Conservation (phyloP, 2,888 invertebrate species). For the Argyresthia albistria region DNA sequence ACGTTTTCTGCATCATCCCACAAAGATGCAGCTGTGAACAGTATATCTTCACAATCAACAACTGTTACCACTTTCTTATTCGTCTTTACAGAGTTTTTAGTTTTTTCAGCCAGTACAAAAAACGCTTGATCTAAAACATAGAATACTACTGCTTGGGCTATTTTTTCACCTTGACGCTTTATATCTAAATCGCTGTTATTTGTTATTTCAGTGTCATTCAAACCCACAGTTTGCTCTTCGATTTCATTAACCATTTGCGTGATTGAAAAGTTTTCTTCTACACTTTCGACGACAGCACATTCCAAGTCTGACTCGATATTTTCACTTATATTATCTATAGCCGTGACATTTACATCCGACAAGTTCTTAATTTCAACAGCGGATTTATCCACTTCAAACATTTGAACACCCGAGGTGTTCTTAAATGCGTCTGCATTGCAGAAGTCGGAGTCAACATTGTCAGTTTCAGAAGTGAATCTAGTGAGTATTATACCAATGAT, state of each 20-base stretch:
- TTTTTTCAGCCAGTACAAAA: slow-evolving; percentile 22
- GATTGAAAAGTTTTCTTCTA: slow-evolving; percentile 39
- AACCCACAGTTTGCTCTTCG: slow-evolving; percentile 23
- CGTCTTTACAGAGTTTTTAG: slow-evolving; percentile 17
- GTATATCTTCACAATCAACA: slow-evolving; percentile 50
- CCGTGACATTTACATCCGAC: not conserved
- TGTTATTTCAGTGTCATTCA: slow-evolving; percentile 35
- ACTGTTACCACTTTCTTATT: slow-evolving; percentile 39
- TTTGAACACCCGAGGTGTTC: not conserved
- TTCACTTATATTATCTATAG: not conserved
- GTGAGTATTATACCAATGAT: slow-evolving; percentile 32
- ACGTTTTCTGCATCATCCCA: slow-evolving; percentile 18
- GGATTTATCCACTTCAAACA: not conserved
- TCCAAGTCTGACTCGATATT: not conserved
- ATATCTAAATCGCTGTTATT: slow-evolving; percentile 33
- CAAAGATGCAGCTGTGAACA: slow-evolving; percentile 35
- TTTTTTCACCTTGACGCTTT: slow-evolving; percentile 22
- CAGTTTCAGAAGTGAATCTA: slow-evolving; percentile 24
- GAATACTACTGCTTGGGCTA: slow-evolving; percentile 47
- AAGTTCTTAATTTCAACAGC: no score
- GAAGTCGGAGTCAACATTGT: not conserved
- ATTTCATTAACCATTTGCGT: slow-evolving; percentile 39
- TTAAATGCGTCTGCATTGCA: not conserved
- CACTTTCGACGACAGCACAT: not conserved
- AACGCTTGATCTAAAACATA: slow-evolving; percentile 43